A percentile compares a stretch with the other conserved stretches of the same genome.
These are phyloP conservation scores for Chymomyza amoena DNA, from an alignment of 2,888 invertebrate species.

Conservation along the genomic window DNA sequence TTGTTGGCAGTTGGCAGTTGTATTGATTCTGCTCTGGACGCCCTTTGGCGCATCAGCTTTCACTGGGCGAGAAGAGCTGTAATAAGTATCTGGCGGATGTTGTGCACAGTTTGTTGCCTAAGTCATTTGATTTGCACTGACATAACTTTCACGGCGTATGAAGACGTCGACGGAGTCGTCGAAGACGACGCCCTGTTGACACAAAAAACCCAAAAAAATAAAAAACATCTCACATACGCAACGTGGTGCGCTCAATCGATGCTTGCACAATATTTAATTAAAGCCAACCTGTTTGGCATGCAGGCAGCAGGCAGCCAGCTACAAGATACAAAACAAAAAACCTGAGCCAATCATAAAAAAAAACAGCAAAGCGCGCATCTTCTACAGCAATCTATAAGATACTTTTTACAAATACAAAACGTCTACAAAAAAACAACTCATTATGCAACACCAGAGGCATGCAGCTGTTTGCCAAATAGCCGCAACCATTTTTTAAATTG, in stretches of 20 bases:
- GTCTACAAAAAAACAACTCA: neutral
- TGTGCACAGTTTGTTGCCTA: slow-evolving; percentile 23
- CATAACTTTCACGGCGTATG: slow-evolving; percentile 27
- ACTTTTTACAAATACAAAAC: neutral
- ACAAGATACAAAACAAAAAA: slow-evolving; percentile 6
- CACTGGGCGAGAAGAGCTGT: neutral
- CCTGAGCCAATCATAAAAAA: neutral
- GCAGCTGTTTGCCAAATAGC: slow-evolving; percentile 39
- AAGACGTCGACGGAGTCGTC: slow-evolving; percentile 23
- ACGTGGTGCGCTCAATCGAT: slow-evolving; percentile 22
- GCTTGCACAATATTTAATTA: slow-evolving; percentile 49
- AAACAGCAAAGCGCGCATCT: slow-evolving; percentile 39
- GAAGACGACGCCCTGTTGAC: slow-evolving; percentile 29
- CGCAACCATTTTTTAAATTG: neutral
- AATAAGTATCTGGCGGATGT: neutral
- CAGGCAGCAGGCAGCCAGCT: no score
- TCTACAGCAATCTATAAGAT: neutral
- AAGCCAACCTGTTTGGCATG: slow-evolving; percentile 51
- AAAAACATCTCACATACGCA: slow-evolving; percentile 8
- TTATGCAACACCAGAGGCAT: slow-evolving; percentile 58
- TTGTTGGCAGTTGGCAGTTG: neutral
- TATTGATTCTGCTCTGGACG: slow-evolving; percentile 1
- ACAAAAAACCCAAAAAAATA: neutral
- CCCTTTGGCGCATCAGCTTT: neutral
- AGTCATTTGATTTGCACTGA: slow-evolving; percentile 34